Base-by-base conservation (phyloP, 92 coral and sea anemone species). In the Pocillopora meandrina region DNA sequence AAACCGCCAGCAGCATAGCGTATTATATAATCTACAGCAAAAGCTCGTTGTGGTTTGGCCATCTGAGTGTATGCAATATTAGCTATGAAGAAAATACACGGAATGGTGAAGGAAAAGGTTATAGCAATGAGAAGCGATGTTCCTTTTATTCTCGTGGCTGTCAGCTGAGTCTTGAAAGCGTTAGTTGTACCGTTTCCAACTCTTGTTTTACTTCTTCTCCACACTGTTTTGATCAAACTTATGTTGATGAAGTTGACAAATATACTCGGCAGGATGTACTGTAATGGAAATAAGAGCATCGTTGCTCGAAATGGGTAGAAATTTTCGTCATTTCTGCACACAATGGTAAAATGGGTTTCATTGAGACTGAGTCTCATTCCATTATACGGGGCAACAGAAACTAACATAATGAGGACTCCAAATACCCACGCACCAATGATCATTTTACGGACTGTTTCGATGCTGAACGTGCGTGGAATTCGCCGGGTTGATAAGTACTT, bases 401-500 rank as follows among this genome's bases (percentile, higher is more conserved):
- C 1, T 15, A 60, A 18, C 81, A 36, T 61, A 31, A 77, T 17
- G 68, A 21, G 3, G 10, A 77, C 1, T 2, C 81, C 81, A 35
- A 61, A 77, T 5, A 77, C 33, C 81, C 81, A 77, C 56, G 81
- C 68, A 36, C 57, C n/a, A 10, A 61, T 34, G 2, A 77, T 61
- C 81, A 77, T 34, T 61, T 61, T 77, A 12, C 68, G 81, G 56
- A 77, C 81, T 18, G 56, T 77, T 17, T 68, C 61, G 26, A 16
- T 31, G 26, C 71, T 33, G 57, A 61, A 77, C 70, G 71, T 61
- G 31, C 71, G 81, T 77, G 71, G 71, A 35, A 42, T 17, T 15
- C n/a, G 18, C 34, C 81, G 81, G 62, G 71, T 63, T 9, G 81
- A 77, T 17, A 77, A 77, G 19, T 77, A 77, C 71, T 77, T 77